phyloP scores from a whole-genome alignment of 2,888 invertebrate genomes.

The Imbricaverruca yamaguchii region DNA sequence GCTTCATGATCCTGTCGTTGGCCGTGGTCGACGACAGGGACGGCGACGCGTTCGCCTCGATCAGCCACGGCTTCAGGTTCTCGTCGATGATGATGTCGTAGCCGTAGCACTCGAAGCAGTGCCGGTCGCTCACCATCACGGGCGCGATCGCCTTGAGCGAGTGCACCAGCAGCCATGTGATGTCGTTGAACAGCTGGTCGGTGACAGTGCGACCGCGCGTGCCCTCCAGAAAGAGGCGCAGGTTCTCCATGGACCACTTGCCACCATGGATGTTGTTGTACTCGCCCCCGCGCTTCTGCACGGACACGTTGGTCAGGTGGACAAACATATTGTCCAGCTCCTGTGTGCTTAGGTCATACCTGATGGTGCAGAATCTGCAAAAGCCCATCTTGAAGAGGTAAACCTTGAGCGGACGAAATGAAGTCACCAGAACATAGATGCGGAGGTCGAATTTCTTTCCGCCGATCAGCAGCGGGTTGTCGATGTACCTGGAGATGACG shows the following conservation, averaged over 20 bases:
- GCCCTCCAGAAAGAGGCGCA: constrained; percentile 80
- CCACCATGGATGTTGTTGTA: constrained; percentile 92
- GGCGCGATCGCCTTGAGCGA: constrained; percentile 87
- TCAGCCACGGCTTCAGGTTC: constrained; percentile 85
- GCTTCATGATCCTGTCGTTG: constrained; percentile 86
- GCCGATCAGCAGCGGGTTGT: constrained; percentile 87
- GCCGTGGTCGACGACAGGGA: constrained; percentile 89
- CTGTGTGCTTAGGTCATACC: constrained; percentile 70
- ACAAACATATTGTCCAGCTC: constrained; percentile 88
- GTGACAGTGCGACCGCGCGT: constrained; percentile 81
- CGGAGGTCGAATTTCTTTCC: constrained; percentile 93
- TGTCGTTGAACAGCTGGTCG: constrained; percentile 78
- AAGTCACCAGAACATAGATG: constrained; percentile 78
- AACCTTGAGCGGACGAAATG: constrained; percentile 85
- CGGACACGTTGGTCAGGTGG: constrained; percentile 92
- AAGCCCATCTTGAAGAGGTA: constrained; percentile 89
- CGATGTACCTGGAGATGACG: constrained; percentile 94
- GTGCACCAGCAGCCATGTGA: constrained; percentile 83
- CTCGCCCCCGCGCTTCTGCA: constrained; percentile 94
- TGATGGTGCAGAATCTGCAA: constrained; percentile 92
- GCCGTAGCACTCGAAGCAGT: constrained; percentile 90
- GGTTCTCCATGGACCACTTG: constrained; percentile 86
- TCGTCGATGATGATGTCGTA: constrained; percentile 95
- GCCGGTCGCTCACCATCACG: constrained; percentile 85
- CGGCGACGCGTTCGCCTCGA: constrained; percentile 92